phyloP scores from a whole-genome alignment of 2,888 invertebrate species.

The Podabrus alpinus region DNA sequence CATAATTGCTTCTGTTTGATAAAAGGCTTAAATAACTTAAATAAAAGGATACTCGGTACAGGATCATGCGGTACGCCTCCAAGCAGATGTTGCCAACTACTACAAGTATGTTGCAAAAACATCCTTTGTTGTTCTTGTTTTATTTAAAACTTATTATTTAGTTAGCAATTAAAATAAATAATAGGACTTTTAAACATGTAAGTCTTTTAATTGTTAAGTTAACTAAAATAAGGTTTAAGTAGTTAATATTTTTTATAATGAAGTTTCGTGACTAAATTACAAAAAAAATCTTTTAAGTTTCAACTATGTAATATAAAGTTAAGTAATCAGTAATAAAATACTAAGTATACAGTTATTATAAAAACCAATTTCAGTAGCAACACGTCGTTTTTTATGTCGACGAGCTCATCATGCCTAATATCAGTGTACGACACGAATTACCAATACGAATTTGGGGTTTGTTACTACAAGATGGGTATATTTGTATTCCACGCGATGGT shows the following conservation, averaged over 20 bases:
- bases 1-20: neutral
- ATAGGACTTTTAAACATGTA: neutral
- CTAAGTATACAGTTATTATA: neutral
- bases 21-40: neutral
- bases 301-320: neutral
- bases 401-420: constrained; percentile 16
- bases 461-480: constrained; percentile 22
- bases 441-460: constrained; percentile 25
- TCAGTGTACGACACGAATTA: constrained; percentile 26
- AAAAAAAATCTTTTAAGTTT: neutral
- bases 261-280: neutral
- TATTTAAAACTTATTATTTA: too few relatives aligned
- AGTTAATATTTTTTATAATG: neutral
- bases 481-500: constrained; percentile 48
- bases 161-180: neutral
- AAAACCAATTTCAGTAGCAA: constrained; percentile 4
- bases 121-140: neutral
- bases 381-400: constrained; percentile 9
- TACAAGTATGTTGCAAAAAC: neutral
- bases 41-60: neutral
- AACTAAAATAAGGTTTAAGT: too few relatives aligned
- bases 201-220: neutral
- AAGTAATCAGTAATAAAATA: neutral
- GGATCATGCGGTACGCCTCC: neutral
- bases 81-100: neutral